Evolutionary conservation across 1,140 invertebrate species (phyloP).

Genomic region (Augochlora pura): DNA sequence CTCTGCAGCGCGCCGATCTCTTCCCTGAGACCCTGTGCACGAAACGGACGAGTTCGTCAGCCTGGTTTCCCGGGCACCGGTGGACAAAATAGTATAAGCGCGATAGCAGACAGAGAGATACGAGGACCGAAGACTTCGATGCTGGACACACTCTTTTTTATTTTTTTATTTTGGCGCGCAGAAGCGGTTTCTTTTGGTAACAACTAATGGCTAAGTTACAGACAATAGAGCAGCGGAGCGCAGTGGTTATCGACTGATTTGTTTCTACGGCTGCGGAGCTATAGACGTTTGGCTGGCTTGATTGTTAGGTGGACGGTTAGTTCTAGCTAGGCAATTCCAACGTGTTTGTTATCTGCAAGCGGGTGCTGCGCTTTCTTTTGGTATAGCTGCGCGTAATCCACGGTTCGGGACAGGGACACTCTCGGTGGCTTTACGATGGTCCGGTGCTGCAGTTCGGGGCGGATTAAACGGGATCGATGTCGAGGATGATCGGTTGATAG

Average conservation of each 20-base stretch:
- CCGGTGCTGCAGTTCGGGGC: conserved; percentile 25
- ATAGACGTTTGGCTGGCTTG: neutral
- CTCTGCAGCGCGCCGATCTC: conserved; percentile 84
- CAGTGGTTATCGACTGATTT: neutral
- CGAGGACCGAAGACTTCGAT: neutral
- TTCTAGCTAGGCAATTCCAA: neutral
- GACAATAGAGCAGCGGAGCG: neutral
- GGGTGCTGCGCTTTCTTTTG: neutral
- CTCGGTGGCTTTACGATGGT: neutral
- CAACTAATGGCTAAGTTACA: too few relatives aligned
- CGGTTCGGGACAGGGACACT: too few relatives aligned
- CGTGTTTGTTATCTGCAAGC: neutral
- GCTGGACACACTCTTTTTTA: too few relatives aligned
- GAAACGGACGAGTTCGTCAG: conserved; percentile 1
- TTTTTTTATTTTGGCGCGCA: too few relatives aligned
- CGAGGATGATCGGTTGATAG: neutral
- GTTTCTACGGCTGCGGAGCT: neutral
- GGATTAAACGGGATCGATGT: conserved; percentile 25
- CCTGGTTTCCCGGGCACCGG: too few relatives aligned
- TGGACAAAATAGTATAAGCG: conserved; percentile 34
- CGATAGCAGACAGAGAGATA: conserved; percentile 39
- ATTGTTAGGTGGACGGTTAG: neutral
- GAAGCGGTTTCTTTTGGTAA: conserved; percentile 23
- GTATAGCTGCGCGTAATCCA: neutral
- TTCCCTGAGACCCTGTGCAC: conserved; percentile 83